These are phyloP conservation scores for Thalassophryne amazonica DNA, from an alignment of 2,797 vertebrate species.

Conservation along the genomic window DNA sequence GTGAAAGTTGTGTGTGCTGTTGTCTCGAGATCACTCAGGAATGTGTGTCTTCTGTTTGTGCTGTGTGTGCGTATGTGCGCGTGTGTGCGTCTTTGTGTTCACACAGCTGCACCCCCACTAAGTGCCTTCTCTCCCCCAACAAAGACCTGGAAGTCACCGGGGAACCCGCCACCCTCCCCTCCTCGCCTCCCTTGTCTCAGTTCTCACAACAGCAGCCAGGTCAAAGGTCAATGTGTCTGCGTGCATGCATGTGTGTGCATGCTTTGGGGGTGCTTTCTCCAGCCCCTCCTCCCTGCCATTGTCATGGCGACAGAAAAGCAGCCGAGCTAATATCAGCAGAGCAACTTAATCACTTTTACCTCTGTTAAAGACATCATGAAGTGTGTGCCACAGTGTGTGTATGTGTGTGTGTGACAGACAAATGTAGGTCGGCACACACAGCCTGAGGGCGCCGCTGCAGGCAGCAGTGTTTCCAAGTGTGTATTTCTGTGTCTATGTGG, in stretches of 20 bases:
- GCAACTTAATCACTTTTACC: constrained; percentile 36
- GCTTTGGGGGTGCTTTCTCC: constrained; percentile 16
- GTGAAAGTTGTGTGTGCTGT: constrained; percentile 7
- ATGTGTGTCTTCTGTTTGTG: constrained; percentile 29
- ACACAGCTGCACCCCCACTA: constrained; percentile 60
- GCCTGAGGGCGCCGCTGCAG: too few relatives aligned
- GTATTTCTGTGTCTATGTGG: neutral
- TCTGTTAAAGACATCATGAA: constrained; percentile 49
- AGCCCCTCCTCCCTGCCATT: constrained; percentile 43
- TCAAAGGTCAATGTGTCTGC: constrained; percentile 50
- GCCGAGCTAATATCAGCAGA: constrained; percentile 59
- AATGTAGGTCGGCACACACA: constrained; percentile 71
- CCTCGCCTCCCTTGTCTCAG: constrained; percentile 13
- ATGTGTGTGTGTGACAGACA: constrained; percentile 14
- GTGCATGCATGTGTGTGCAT: constrained; percentile 22
- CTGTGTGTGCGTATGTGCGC: constrained; percentile 5
- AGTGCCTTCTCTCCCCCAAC: constrained; percentile 61
- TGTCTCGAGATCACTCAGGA: constrained; percentile 43
- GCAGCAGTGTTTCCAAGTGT: neutral
- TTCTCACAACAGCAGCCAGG: constrained; percentile 44
- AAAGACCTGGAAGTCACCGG: constrained; percentile 67
- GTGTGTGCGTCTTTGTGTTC: constrained; percentile 14
- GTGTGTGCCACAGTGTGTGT: constrained; percentile 18
- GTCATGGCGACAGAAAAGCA: constrained; percentile 65
- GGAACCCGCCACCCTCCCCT: constrained; percentile 34